phyloP scores from a whole-genome alignment of 37 sponge, comb jelly and placozoan species.

The Cliona cf. orientalis region DNA sequence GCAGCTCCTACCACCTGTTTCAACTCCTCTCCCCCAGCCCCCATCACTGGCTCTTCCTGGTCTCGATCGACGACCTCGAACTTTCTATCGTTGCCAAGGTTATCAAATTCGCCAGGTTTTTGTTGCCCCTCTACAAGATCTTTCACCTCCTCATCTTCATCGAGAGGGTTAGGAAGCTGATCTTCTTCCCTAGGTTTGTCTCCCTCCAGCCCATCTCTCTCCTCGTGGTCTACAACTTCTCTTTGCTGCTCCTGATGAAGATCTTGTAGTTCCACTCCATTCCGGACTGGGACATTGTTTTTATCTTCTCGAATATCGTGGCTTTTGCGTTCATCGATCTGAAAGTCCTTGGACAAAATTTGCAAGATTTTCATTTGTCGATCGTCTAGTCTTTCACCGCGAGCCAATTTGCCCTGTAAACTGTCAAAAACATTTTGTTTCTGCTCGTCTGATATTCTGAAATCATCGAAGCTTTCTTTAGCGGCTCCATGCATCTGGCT shows the following conservation, averaged over 20 bases:
- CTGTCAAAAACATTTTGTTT: too few relatives aligned
- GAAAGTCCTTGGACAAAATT: too few relatives aligned
- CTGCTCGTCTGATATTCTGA: too few relatives aligned
- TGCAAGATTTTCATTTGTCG: too few relatives aligned
- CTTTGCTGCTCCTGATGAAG: neutral
- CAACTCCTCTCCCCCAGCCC: neutral
- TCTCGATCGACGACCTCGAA: neutral
- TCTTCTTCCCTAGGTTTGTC: neutral
- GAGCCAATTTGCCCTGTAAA: too few relatives aligned
- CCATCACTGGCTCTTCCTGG: neutral
- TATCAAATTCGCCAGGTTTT: neutral
- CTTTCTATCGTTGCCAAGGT: neutral
- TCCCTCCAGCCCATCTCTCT: neutral
- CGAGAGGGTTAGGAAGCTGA: neutral
- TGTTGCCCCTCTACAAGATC: slow-evolving; percentile 12
- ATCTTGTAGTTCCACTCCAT: neutral
- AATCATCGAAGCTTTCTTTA: too few relatives aligned
- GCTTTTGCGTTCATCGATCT: too few relatives aligned
- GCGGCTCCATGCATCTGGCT: too few relatives aligned
- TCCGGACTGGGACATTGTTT: neutral
- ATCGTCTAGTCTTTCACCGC: too few relatives aligned
- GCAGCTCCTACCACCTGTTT: neutral
- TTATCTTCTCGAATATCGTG: too few relatives aligned
- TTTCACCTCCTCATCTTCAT: slow-evolving; percentile 4
- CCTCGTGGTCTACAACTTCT: neutral